Evolutionary conservation across 1,140 invertebrate genomes (phyloP), one percentile per base, ranked within the genome.

Genomic region (Lordiphosa mommai): DNA sequence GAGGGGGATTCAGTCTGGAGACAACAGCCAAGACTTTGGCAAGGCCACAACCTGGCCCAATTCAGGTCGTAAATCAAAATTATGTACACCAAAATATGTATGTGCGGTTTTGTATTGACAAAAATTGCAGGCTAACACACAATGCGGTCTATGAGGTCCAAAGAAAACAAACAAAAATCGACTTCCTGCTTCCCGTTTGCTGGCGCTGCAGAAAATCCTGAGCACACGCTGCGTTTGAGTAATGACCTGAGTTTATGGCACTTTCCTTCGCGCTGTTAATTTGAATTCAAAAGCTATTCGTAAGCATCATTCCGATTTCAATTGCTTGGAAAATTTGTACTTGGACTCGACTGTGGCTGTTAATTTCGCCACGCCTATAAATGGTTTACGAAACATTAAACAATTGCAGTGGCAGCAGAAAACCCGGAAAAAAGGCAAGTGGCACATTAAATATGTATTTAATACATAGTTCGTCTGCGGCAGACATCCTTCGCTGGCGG

Each of bases 351-450:
- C n/a, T 57, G 36, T 49, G 76, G 27, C 70, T 69, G 76, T 74
- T 76, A 67, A 74, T 76, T 27, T 74, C 67, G 59, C 60, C 65
- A 71, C 71, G 71, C 66, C 76, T 76, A 73, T 76, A 64, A 63
- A 71, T 72, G 67, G 60, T 66, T 74, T 71, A 84, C 77, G 71
- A 65, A 66, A 76, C 77, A 76, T 80, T 80, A 53, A 82, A 64
- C 76, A 74, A 82, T 76, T 80, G 77, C 76, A 80, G 50, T 58
- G 55, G 16, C 71, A 80, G 71, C 74, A 12, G 52, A 74, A 80
- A 61, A 65, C 20, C 30, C n/a, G 27, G 3, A n/a, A 13, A 10
- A 23, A 43, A 56, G 40, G 9, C 13, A 29, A 1, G 6, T 8
- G n/a, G 5, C 40, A 17, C 38, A 70, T 74, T 58, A 67, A 79